Conservation (phyloP, 2,888 invertebrate species). For the Orthosia gothica region DNA sequence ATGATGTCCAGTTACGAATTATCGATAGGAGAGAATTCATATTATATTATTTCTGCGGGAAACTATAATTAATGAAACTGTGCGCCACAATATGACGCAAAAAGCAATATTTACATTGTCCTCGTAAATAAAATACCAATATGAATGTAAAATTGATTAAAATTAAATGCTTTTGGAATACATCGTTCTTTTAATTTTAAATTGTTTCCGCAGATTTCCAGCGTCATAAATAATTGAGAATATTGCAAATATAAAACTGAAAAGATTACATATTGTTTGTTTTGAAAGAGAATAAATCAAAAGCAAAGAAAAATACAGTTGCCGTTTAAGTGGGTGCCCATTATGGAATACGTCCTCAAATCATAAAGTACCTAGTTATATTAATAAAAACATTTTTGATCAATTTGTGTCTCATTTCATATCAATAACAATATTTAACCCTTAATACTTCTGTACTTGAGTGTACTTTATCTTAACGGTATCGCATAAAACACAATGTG, state of each 20-base stretch:
- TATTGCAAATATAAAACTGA: no score
- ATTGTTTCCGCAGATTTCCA: background rate
- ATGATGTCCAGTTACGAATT: background rate
- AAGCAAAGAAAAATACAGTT: no score
- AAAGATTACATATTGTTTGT: background rate
- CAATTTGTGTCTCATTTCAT: no score
- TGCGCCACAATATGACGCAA: background rate
- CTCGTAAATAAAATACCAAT: constrained; percentile 3
- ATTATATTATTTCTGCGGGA: constrained; percentile 3
- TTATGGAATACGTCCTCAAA: no score
- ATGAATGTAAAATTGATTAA: constrained; percentile 5
- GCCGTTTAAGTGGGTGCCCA: no score
- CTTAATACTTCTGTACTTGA: no score
- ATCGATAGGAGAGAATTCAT: background rate
- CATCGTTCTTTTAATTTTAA: background rate
- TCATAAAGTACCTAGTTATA: no score
- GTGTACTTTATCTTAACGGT: no score
- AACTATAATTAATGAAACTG: constrained; percentile 4
- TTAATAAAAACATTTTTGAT: no score
- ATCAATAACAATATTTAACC: no score
- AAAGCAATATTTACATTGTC: background rate
- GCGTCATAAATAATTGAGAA: background rate
- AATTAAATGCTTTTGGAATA: constrained; percentile 8
- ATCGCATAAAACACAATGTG: no score
- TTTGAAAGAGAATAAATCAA: background rate